Evolutionary conservation across 1,140 invertebrate species (phyloP), one percentile per base, ranked within the genome.

Genomic region (Dufourea novaeangliae): DNA sequence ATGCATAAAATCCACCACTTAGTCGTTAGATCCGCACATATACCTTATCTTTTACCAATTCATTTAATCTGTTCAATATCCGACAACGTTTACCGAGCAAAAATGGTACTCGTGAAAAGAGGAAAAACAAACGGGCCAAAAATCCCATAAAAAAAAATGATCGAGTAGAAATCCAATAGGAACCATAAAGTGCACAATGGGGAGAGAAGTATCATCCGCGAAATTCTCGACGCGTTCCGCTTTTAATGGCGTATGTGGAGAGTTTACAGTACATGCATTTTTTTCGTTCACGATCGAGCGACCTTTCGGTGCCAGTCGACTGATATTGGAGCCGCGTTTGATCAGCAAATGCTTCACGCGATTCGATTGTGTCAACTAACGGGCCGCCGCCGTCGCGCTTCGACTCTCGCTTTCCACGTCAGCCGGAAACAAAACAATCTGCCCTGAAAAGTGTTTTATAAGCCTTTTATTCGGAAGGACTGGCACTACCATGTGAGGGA

Each of bases 211-310:
- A 20, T 10, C 32, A 61, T 37, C n/a, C 22, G 46, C 1, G 1
- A 34, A 59, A 6, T 20, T 34, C 50, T 62, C n/a, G n/a, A 62
- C 29, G 25, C 3, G 5, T 6, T 17, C 10, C 34, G 46, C 50
- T 32, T 27, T 5, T 29, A 2, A 2, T 4, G 6, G 5, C 39
- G 2, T 41, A 27, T 22, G 8, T 20, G 17, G 22, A 4, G 17
- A 41, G 39, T 62, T 62, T 72, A 71, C 29, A 34, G n/a, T 46
- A 61, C n/a, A 71, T 72, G 22, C 22, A 34, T 52, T 67, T 62
- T 61, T 56, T 37, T 8, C 34, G 3, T 8, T 37, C 11, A 14
- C 52, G 20, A 57, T 22, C 25, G 52, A 41, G 17, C 34, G 25
- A 57, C 20, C 52, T 41, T 44, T 22, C 68, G 11, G 27, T n/a